phyloP scores from a whole-genome alignment of 1,140 invertebrate genomes.

The Copidosoma floridanum region DNA sequence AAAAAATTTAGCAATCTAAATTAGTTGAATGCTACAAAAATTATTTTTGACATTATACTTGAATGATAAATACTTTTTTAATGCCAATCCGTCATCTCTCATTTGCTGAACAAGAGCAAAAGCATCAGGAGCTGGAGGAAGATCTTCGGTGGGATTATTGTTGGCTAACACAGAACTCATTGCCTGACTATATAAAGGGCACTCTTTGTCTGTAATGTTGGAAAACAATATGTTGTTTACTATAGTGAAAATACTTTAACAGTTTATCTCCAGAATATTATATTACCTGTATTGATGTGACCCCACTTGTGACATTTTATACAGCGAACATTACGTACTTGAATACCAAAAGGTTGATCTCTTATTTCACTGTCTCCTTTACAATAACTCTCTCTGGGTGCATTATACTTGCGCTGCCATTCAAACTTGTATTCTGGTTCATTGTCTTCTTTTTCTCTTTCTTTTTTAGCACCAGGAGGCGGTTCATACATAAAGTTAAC shows the following conservation, averaged over 20 bases:
- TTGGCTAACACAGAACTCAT: conserved; percentile 64
- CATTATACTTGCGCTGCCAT: conserved; percentile 99
- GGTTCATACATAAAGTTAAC: conserved; percentile 99
- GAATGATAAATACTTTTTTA: conserved; percentile 69
- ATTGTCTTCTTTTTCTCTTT: conserved; percentile 86
- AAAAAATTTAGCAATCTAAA: not conserved
- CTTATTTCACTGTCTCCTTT: conserved; percentile 94
- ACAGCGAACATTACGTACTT: conserved; percentile 95
- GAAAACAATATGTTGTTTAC: not conserved
- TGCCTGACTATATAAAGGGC: conserved; percentile 86
- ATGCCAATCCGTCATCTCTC: conserved; percentile 85
- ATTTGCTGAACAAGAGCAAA: conserved; percentile 83
- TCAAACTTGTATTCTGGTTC: conserved; percentile 99
- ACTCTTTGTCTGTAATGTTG: conserved; percentile 75
- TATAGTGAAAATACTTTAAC: not conserved
- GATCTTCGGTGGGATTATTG: conserved; percentile 59
- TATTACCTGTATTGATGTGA: conserved; percentile 94
- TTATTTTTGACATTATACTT: not conserved
- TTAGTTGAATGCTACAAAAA: not conserved
- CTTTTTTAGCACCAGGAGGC: conserved; percentile 93
- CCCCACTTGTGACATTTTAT: conserved; percentile 99
- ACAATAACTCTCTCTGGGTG: conserved; percentile 94
- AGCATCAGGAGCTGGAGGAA: conserved; percentile 62
- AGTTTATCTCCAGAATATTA: not conserved
- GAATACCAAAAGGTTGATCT: conserved; percentile 98